Conservation (phyloP, 2,797 vertebrate species). For the Australoheros facetus region DNA sequence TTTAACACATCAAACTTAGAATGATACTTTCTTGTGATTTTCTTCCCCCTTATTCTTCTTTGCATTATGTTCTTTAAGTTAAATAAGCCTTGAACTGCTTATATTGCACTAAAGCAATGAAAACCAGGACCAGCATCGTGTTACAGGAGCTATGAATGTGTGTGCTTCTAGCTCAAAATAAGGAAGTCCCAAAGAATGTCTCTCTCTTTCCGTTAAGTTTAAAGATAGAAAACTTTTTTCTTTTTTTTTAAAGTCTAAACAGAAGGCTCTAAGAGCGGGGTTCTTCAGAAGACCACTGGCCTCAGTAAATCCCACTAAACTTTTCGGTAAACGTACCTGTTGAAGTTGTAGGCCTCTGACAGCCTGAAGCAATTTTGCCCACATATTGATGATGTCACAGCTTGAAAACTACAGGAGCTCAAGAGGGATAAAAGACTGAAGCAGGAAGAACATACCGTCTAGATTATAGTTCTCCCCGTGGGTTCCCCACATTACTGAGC, state of each 20-base stretch:
- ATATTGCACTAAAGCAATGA: not conserved
- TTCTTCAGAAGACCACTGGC: too few species aligned
- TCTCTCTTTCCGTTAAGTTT: constrained; percentile 9
- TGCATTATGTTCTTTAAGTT: not conserved
- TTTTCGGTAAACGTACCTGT: not conserved
- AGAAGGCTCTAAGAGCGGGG: not conserved
- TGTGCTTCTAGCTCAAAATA: constrained; percentile 42
- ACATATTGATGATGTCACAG: constrained; percentile 59
- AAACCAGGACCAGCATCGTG: not conserved
- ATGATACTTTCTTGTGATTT: not conserved
- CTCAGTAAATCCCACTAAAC: not conserved
- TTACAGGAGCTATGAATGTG: not conserved
- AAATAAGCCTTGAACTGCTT: not conserved
- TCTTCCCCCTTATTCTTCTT: not conserved
- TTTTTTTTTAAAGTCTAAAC: not conserved
- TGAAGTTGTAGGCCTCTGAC: constrained; percentile 24
- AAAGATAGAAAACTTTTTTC: not conserved
- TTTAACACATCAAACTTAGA: not conserved
- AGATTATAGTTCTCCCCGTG: not conserved
- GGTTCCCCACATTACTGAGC: not conserved
- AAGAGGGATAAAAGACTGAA: constrained; percentile 61
- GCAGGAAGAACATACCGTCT: constrained; percentile 7
- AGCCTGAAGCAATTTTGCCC: not conserved
- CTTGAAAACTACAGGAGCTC: constrained; percentile 48
- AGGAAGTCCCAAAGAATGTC: constrained; percentile 64